These are phyloP conservation scores for Atethmia centrago DNA, from an alignment of 2,888 invertebrate species.

Conservation along the genomic window DNA sequence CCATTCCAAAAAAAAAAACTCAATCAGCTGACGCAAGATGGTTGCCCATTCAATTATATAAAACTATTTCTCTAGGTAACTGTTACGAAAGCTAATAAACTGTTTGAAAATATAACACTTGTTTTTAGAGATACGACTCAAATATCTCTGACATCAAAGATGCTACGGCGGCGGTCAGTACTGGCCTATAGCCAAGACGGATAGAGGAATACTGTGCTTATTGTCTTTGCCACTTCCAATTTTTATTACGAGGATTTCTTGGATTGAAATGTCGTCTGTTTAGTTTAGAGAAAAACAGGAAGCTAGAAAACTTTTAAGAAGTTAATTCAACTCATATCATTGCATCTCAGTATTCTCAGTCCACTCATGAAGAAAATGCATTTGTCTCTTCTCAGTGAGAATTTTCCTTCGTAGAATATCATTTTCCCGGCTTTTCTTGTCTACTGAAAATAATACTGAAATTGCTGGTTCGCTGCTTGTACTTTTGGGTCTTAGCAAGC, in stretches of 20 bases:
- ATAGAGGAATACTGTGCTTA: conserved; percentile 40
- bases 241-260: conserved; percentile 18
- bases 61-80: conserved; percentile 61
- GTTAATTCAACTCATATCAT: background rate
- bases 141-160: conserved; percentile 63
- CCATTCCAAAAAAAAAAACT: conserved; percentile 42
- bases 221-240: conserved; percentile 48
- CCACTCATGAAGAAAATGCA: background rate
- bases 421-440: background rate
- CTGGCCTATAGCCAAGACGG: conserved; percentile 52
- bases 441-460: background rate
- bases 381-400: background rate
- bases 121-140: conserved; percentile 42
- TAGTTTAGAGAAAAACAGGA: background rate
- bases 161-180: conserved; percentile 18
- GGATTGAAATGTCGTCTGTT: conserved; percentile 6
- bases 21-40: conserved; percentile 43
- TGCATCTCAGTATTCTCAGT: background rate
- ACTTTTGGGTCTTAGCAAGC: background rate
- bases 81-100: conserved; percentile 64
- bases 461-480: background rate
- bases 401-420: background rate
- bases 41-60: conserved; percentile 53
- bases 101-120: conserved; percentile 59
- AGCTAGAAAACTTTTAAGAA: background rate